phyloP scores from a whole-genome alignment of 2,888 invertebrate species.

The Vesta saturnalis region DNA sequence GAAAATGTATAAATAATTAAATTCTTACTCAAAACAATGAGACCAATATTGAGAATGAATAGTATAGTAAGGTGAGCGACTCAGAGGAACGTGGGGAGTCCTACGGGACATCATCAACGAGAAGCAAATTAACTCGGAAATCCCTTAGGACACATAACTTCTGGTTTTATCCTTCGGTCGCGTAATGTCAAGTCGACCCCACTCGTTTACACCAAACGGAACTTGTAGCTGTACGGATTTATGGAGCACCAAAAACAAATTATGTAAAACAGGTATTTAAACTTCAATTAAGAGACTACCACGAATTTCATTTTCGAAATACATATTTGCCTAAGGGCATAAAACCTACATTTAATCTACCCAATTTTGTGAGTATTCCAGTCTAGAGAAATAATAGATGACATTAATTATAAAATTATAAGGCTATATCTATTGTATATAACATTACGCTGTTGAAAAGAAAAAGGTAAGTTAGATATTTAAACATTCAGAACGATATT shows the following conservation, averaged over 20 bases:
- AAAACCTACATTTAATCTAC: constrained; percentile 18
- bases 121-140: constrained; percentile 60
- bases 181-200: constrained; percentile 53
- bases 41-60: constrained; percentile 34
- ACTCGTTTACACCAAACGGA: constrained; percentile 37
- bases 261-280: constrained; percentile 44
- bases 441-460: too few relatives aligned
- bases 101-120: constrained; percentile 60
- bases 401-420: background rate
- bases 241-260: constrained; percentile 44
- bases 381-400: constrained; percentile 15
- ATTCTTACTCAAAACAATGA: constrained; percentile 33
- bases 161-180: constrained; percentile 59
- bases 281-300: constrained; percentile 33
- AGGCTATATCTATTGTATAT: too few relatives aligned
- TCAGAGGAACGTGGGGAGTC: constrained; percentile 46
- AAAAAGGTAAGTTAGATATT: too few relatives aligned
- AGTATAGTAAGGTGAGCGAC: constrained; percentile 35
- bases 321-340: constrained; percentile 29
- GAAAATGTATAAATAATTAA: constrained; percentile 37
- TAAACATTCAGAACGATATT: too few relatives aligned
- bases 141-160: constrained; percentile 59
- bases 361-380: constrained; percentile 13
- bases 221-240: constrained; percentile 35
- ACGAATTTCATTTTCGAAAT: constrained; percentile 35